Evolutionary conservation across 1,140 invertebrate species (phyloP), one percentile per base, ranked within the genome.

Genomic region (Uloborus diversus): DNA sequence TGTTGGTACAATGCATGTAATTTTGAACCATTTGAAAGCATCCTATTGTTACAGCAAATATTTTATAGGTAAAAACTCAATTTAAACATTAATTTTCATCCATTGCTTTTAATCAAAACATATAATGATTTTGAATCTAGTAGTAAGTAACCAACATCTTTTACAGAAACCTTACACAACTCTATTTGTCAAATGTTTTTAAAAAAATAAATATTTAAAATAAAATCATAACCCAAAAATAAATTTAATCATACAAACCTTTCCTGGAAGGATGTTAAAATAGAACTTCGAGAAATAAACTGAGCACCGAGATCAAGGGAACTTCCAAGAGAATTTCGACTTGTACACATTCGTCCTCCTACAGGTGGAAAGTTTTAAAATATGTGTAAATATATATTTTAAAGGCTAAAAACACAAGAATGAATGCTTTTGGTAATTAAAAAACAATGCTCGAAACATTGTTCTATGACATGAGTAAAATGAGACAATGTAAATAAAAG

Each of bases 341-440:
- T 37, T n/a, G 73, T 76, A 28, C 42, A 37, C 61, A 76, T 65
- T n/a, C 73, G 73, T 3, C 73, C 73, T 37, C 73, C 73, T 76
- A 76, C 57, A n/a, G 37, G 32, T 9, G 4, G 32, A 59, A 9
- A 13, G n/a, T 14, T 59, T 59, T 64, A 42, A 61, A 30, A 61
- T 28, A n/a, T 2, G 9, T 13, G 37, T 13, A 42, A 42, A 42
- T 42, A 2, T n/a, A n/a, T n/a, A n/a, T n/a, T n/a, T n/a, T n/a
- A n/a, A n/a, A n/a, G n/a, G n/a, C n/a, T n/a, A n/a, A n/a, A n/a
- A n/a, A n/a, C n/a, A n/a, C n/a, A n/a, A n/a, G n/a, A n/a, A n/a
- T n/a, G n/a, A 42, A 42, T 42, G 37, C 37, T 42, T 42, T 42
- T 42, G 37, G n/a, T n/a, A n/a, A n/a, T n/a, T n/a, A n/a, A n/a